Percentiles rank a stretch among this genome's conserved stretches.
Conservation (phyloP, 2,113 vertebrate genomes). For the Phodopus roborovskii region DNA sequence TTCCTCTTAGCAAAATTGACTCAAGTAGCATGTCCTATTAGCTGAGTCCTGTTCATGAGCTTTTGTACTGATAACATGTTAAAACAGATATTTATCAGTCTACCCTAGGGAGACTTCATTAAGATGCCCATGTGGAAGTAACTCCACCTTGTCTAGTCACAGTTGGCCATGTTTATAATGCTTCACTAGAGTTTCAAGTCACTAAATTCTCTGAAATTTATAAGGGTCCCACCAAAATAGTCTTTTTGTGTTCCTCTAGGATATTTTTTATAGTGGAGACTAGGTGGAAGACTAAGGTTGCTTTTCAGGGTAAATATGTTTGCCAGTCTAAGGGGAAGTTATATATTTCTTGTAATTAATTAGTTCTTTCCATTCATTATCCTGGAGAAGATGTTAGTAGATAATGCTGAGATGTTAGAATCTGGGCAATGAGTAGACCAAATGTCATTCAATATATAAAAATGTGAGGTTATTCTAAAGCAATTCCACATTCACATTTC, state of each 20-base stretch:
- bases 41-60: neutral
- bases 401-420: neutral
- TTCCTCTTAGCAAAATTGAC: neutral
- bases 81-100: neutral
- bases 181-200: neutral
- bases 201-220: neutral
- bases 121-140: conserved; percentile 4
- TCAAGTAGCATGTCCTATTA: neutral
- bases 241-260: neutral
- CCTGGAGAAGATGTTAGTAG: neutral
- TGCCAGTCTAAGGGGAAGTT: neutral
- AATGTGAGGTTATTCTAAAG: conserved; percentile 5
- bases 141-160: neutral
- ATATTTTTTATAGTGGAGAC: neutral
- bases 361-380: neutral
- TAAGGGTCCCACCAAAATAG: neutral
- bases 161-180: neutral
- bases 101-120: neutral
- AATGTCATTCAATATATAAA: neutral
- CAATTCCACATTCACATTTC: conserved; percentile 1
- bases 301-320: neutral
- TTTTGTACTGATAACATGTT: conserved; percentile 19
- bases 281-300: neutral
- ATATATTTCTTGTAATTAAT: neutral
- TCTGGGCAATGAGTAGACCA: neutral